Evolutionary conservation across 2,797 vertebrate species (phyloP), one percentile per base, ranked within the genome.

Genomic region (Rhynchonycteris naso): DNA sequence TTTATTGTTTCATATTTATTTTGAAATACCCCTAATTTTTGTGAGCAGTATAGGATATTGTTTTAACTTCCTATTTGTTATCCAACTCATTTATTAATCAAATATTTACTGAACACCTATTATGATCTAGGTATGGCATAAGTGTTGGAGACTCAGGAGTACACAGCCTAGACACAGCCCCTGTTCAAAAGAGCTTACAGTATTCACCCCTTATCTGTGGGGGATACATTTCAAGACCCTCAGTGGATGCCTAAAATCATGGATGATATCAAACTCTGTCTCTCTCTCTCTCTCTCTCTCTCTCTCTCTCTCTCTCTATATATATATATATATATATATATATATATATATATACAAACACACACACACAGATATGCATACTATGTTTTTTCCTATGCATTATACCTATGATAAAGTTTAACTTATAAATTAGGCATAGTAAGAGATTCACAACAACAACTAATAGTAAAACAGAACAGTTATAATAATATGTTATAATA

Each of bases 61-160:
- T 11, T 92, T 88, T 78, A 87, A 47, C 14, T 75, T 30, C 56
- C 35, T 81, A 24, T 93, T 79, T 47, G 10, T 50, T 79, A 71
- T 89, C 83, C 15, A 38, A 47, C 65, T 12, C 15, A 47, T 72
- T 92, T 93, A 56, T 81, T 88, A 78, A 93, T 33, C 61, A 87
- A 15, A 78, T 56, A 59, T 83, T 95, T 88, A 43, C 21, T 92
- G 50, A 95, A 22, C 52, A 96, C 4, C 50, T 95, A 80, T 81
- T 97, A 59, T 63, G 43, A 83, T 68, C 22, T 10, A 85, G 4
- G 54, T 13, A 74, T 33, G 84, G 61, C 68, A 13, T 93, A 66
- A 8, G 26, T 75, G 47, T 74, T 91, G 94, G n/a, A 54, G 10
- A 80, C 50, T 82, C 28, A 22, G 74, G 35, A 65, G 47, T 52